Evolutionary conservation across 2,113 vertebrate species (phyloP), one percentile per base, ranked within the genome.

Genomic region (Phyllostomus discolor): DNA sequence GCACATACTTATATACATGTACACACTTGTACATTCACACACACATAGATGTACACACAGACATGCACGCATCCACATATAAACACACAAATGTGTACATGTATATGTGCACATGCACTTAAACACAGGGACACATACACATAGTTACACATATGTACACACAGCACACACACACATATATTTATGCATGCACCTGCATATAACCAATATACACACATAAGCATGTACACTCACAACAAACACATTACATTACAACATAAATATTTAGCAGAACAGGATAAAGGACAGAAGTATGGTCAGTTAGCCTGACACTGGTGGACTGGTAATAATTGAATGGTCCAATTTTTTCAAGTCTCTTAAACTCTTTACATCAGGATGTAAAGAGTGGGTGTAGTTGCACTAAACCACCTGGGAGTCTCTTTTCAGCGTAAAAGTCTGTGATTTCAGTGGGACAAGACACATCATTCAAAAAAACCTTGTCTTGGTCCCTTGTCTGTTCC

Each of bases 371-470:
- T 66, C 14, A 24, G 54, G 26, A 5, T 46, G n/a, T n/a, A n/a
- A n/a, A n/a, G n/a, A n/a, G n/a, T n/a, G 28, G 73, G 2, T 14
- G 16, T 28, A 19, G 64, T 15, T 20, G 31, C 90, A 62, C 4
- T 1, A 81, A 41, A 57, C 4, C 16, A 43, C 4, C 9, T 64
- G 1, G 59, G 38, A 81, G 22, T 67, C 17, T 20, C 31, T 57
- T 66, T 41, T 46, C 19, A 28, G 78, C 54, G 31, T 81, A 41
- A 95, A 88, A 64, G 48, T 38, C 69, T 86, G 7, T 91, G 88
- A 76, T 67, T 87, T 79, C 28, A 54, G 2, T 79, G 41, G 75
- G 48, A 64, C 80, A 62, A 33, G 3, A 41, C 2, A 67, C 12
- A 0, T 80, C 26, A 31, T 16, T 35, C 11, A 46, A 22, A 22